Conservation (phyloP, 1,140 invertebrate species). For the Drosophila obscura region DNA sequence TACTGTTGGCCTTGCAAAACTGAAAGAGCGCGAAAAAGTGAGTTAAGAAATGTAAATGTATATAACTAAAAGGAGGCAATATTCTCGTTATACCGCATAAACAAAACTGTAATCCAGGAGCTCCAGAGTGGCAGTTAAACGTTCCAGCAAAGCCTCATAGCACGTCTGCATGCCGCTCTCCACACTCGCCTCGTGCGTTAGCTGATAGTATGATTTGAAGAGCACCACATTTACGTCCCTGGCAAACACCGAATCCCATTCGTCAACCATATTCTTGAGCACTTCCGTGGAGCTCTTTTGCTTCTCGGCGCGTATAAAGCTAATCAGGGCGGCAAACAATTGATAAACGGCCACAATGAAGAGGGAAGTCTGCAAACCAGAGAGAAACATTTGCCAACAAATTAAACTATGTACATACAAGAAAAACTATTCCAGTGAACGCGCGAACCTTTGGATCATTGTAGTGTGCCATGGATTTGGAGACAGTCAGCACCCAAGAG, state of each 20-base stretch:
- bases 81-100: conserved; percentile 50
- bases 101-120: conserved; percentile 66
- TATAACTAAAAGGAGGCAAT: background rate
- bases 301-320: conserved; percentile 84
- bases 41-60: background rate
- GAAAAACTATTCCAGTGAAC: background rate
- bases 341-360: conserved; percentile 85
- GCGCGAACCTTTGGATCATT: conserved; percentile 83
- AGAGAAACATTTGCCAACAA: background rate
- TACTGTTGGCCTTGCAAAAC: conserved; percentile 64
- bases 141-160: conserved; percentile 48
- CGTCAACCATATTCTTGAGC: conserved; percentile 84
- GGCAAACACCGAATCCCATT: conserved; percentile 86
- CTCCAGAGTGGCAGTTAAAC: conserved; percentile 56
- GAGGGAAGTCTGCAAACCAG: conserved; percentile 81
- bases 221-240: conserved; percentile 85
- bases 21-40: conserved; percentile 16
- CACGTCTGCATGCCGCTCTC: conserved; percentile 40
- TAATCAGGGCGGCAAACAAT: conserved; percentile 84
- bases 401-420: background rate
- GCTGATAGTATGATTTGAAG: conserved; percentile 84
- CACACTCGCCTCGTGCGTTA: conserved; percentile 57
- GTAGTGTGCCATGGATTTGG: conserved; percentile 83
- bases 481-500: conserved; percentile 86
- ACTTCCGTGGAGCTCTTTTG: conserved; percentile 84